Evolutionary conservation across 2,888 invertebrate genomes (phyloP), one percentile per base, ranked within the genome.

Genomic region (Julus scandinavius): DNA sequence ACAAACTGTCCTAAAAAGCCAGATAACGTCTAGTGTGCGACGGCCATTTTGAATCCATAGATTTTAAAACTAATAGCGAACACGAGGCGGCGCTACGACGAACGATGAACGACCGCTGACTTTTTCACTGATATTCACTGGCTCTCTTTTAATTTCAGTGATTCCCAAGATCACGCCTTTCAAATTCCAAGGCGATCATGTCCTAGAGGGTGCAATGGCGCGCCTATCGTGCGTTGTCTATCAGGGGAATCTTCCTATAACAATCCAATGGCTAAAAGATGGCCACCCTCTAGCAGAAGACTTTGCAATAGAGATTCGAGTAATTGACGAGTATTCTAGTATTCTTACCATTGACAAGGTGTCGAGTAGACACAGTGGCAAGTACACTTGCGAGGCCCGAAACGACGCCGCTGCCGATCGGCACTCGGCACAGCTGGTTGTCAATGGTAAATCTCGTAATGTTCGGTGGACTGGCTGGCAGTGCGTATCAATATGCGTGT

Each of bases 301-400:
- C 41, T 40, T 80, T 50, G 83, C 85, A n/a, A 86, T 88, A 38
- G 49, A 38, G 9, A 86, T 87, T 54, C 87, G 72, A 13, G 54
- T 38, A 29, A 87, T 89, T 40, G 89, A 89, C 83, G 87, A 86
- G 9, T 89, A 87, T 87, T 83, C 89, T 20, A 89, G 87, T 41
- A 90, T 90, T 41, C 88, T 91, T 11, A 90, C 89, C 87, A 88
- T 91, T 85, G 90, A 90, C 40, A 49, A 89, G 58, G 90, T 91
- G 9, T 84, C 87, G 13, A 89, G 87, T 45, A 88, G 89, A 63
- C 90, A 89, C 87, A 54, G 72, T n/a, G 89, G 89, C 85, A 88
- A 89, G 63, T 89, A 89, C 88, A 89, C 85, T 87, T 89, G 89
- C 54, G 88, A 88, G 72, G 89, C 88, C 15, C 84, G 40, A 29